These are phyloP conservation scores for Mactra quadrangularis DNA, from an alignment of 1,140 invertebrate genomes.

Conservation along the genomic window DNA sequence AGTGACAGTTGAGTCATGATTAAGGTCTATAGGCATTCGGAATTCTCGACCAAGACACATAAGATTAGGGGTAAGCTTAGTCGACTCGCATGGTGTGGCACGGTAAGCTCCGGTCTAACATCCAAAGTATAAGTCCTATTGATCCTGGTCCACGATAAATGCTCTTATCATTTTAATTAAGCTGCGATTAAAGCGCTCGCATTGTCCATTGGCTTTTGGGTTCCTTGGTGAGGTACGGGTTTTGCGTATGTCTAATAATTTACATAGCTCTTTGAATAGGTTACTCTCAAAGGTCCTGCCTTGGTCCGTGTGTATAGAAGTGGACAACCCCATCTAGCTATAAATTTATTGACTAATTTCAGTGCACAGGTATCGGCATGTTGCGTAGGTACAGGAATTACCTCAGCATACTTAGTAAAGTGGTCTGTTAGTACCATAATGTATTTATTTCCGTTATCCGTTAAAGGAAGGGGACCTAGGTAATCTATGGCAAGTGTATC, in stretches of 20 bases:
- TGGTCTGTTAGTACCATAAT: background rate
- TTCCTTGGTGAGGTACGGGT: background rate
- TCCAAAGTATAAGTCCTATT: background rate
- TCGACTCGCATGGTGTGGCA: background rate
- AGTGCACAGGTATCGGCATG: background rate
- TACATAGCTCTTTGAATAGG: slow-evolving; percentile 13
- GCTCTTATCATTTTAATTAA: slow-evolving; percentile 11
- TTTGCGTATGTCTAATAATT: slow-evolving; percentile 1
- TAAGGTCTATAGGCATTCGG: too few relatives aligned
- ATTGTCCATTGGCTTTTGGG: slow-evolving; percentile 1
- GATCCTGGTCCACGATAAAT: background rate
- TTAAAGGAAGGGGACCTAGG: background rate
- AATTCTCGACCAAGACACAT: background rate
- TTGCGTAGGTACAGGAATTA: background rate
- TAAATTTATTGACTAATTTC: background rate
- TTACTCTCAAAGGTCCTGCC: background rate
- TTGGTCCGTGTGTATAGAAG: slow-evolving; percentile 1
- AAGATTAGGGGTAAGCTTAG: background rate
- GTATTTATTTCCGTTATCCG: background rate
- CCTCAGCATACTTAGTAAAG: background rate
- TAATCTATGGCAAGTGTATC: background rate
- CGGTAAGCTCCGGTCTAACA: background rate
- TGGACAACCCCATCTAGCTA: too few relatives aligned
- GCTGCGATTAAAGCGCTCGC: background rate
- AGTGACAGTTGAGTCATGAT: too few relatives aligned